phyloP scores from a whole-genome alignment of 2,888 invertebrate genomes.

The Meloe dianella region DNA sequence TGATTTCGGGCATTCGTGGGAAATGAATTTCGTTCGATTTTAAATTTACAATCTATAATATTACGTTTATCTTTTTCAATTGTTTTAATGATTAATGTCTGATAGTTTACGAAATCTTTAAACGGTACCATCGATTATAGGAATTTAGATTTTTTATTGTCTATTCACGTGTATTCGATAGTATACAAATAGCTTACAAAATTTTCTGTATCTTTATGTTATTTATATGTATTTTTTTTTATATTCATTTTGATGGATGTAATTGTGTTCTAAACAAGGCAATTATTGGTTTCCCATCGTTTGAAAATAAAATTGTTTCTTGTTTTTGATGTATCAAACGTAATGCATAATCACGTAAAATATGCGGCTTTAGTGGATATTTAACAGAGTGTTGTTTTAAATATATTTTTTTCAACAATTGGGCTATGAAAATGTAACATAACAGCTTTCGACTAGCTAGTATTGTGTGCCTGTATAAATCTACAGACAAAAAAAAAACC shows the following conservation, averaged over 20 bases:
- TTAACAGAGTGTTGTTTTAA: slow-evolving; percentile 1
- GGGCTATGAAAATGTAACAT: slow-evolving; percentile 9
- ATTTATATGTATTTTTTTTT: too few species aligned
- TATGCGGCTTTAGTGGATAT: slow-evolving; percentile 13
- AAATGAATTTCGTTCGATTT: slow-evolving; percentile 29
- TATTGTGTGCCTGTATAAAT: not conserved
- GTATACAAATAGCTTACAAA: not conserved
- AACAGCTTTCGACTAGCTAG: not conserved
- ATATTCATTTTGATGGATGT: not conserved
- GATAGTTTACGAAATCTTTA: slow-evolving; percentile 20
- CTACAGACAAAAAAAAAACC: slow-evolving; percentile 10
- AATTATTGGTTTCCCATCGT: not conserved
- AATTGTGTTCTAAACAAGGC: not conserved
- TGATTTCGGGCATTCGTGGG: slow-evolving; percentile 34
- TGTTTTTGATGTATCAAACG: not conserved
- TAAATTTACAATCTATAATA: not conserved
- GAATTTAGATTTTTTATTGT: slow-evolving; percentile 25
- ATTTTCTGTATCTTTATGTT: too few species aligned
- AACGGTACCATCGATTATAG: slow-evolving; percentile 25
- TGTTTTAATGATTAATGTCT: slow-evolving; percentile 31
- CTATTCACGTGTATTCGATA: not conserved
- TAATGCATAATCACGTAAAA: slow-evolving; percentile 10
- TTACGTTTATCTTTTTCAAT: slow-evolving; percentile 18
- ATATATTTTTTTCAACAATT: not conserved
- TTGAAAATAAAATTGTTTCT: not conserved